Evolutionary conservation across 2,113 vertebrate genomes (phyloP), one percentile per base, ranked within the genome.

Genomic region (Tautogolabrus adspersus): DNA sequence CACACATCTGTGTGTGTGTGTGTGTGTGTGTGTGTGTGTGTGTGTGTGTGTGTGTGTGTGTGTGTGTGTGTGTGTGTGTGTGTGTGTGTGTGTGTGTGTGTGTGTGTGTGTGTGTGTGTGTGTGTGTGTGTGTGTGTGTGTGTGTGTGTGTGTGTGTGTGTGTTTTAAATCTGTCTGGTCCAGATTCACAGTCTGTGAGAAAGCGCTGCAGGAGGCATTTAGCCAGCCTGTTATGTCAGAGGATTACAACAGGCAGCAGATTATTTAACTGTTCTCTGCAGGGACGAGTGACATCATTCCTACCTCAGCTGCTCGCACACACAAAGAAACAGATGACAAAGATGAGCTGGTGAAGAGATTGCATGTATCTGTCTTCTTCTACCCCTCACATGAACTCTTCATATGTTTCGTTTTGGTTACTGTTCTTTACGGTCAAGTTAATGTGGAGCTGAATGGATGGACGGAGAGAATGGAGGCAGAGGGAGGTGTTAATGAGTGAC

Each of bases 221-320:
- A 71, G 76, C 70, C 77, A 69, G 81, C 63, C 72, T 66, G 81
- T 86, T 86, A 86, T 89, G 81, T 84, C 84, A 86, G 65, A 84
- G 84, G 87, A 89, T 86, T 86, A 89, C 68, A 84, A 77, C 71
- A 82, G 75, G 37, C 68, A 56, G 78, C 23, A 84, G 84, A 86
- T 89, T 89, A 89, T 89, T 84, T 65, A 86, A 89, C 84, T 49
- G 78, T 68, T 77, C 66, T 64, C 51, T 57, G 62, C 6, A 1
- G 23, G 51, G 54, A 70, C 55, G 34, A 30, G 10, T 82, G 75
- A 79, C 79, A 75, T 68, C 57, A 63, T 19, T 19, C 6, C 47
- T 16, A 6, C 49, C 16, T 40, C 55, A 62, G 57, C 21, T 11
- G 47, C 47, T 18, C 16, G 16, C 16, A 49, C 18, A 15, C 18